phyloP scores from a whole-genome alignment of 2,113 vertebrate species.

The Prolemur simus region DNA sequence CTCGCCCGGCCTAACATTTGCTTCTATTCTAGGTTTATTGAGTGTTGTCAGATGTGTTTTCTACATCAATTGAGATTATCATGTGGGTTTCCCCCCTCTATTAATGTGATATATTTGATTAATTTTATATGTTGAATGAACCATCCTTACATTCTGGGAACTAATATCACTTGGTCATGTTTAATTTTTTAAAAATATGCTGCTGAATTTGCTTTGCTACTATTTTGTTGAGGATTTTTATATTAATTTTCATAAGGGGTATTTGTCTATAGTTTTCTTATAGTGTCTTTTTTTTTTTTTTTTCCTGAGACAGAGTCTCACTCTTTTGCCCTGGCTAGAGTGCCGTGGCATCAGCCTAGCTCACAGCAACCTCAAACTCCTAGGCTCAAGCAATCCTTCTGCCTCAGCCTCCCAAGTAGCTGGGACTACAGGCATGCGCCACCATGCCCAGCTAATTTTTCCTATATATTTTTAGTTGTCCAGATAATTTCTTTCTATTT shows the following conservation, averaged over 20 bases:
- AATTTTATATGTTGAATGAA: neutral
- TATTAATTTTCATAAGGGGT: neutral
- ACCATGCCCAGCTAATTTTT: no score
- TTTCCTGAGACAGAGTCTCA: no score
- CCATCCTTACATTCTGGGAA: neutral
- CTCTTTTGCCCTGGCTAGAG: no score
- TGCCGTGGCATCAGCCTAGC: no score
- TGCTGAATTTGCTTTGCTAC: neutral
- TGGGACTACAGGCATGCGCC: no score
- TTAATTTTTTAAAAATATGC: neutral
- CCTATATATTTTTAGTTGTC: no score
- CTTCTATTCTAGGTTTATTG: neutral
- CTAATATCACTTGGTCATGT: neutral
- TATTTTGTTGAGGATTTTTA: slow-evolving; percentile 18
- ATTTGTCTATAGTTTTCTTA: neutral
- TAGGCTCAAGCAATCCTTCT: no score
- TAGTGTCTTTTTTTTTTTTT: neutral
- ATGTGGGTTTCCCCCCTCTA: neutral
- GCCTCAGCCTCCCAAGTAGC: no score
- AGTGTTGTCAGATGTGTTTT: neutral
- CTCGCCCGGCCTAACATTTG: neutral
- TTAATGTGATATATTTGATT: neutral
- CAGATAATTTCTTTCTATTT: no score
- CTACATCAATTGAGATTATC: neutral
- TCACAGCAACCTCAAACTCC: no score